phyloP scores from a whole-genome alignment of 2,888 invertebrate species.

The Zonitis immaculata region DNA sequence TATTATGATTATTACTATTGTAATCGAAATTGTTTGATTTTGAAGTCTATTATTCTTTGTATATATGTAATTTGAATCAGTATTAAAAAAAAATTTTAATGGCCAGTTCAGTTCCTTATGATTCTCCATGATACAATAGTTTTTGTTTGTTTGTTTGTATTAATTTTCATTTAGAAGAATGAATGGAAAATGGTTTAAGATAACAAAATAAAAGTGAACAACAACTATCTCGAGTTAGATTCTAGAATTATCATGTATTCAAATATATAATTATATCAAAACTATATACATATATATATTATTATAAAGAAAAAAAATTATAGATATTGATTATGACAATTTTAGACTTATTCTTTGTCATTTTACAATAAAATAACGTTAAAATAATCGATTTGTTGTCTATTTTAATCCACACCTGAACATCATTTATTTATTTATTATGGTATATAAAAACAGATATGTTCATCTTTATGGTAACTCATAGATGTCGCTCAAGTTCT shows the following conservation, averaged over 20 bases:
- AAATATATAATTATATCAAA: constrained; percentile 48
- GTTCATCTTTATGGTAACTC: too few relatives aligned
- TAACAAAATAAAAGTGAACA: constrained; percentile 20
- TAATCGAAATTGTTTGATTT: constrained; percentile 15
- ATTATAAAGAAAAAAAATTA: constrained; percentile 15
- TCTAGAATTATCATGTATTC: constrained; percentile 42
- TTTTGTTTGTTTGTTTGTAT: constrained; percentile 5
- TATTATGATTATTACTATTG: too few relatives aligned
- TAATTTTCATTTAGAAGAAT: neutral
- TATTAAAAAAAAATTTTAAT: constrained; percentile 41
- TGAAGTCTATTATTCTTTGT: constrained; percentile 11
- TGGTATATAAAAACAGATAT: too few relatives aligned
- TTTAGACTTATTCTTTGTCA: constrained; percentile 69
- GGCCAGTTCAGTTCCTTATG: constrained; percentile 44
- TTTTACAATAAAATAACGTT: constrained; percentile 60
- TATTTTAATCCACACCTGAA: too few relatives aligned
- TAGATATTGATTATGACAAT: constrained; percentile 47
- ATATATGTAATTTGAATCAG: constrained; percentile 37
- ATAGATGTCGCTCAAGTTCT: too few relatives aligned
- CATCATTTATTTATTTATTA: too few relatives aligned
- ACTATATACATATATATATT: constrained; percentile 35
- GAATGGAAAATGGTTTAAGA: constrained; percentile 19
- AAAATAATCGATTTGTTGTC: constrained; percentile 7
- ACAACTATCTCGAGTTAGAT: neutral
- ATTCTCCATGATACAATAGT: constrained; percentile 19